Evolutionary conservation across 2,797 vertebrate genomes (phyloP).

Genomic region (Australoheros facetus): DNA sequence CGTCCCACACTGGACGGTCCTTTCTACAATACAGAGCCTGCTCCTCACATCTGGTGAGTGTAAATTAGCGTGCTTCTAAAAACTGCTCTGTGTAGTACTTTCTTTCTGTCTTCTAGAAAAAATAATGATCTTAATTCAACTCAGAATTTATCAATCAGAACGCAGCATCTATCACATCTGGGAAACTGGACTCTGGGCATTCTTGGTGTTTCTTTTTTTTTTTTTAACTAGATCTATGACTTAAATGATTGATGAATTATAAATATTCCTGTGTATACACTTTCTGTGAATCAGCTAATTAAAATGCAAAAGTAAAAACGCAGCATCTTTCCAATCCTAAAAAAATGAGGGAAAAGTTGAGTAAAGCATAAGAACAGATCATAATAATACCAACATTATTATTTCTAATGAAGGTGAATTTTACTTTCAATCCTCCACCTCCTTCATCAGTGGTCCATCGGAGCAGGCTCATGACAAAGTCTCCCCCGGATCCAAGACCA

Average conservation of each 20-base stretch:
- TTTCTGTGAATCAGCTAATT: neutral
- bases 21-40: constrained; percentile 50
- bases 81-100: no score
- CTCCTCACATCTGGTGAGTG: constrained; percentile 63
- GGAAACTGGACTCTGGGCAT: neutral
- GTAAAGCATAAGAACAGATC: neutral
- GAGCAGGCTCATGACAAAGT: constrained; percentile 69
- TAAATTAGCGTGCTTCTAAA: neutral
- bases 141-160: neutral
- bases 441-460: constrained; percentile 43
- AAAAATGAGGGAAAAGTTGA: neutral
- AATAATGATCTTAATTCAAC: constrained; percentile 17
- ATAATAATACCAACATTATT: neutral
- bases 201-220: neutral
- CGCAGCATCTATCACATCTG: neutral
- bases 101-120: constrained; percentile 14
- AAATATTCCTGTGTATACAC: neutral
- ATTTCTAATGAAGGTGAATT: neutral
- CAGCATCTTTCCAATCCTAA: neutral
- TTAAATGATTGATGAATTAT: neutral
- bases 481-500: constrained; percentile 59
- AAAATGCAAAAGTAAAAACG: neutral
- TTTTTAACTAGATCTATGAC: neutral
- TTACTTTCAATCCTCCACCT: neutral
- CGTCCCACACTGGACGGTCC: constrained; percentile 49